Evolutionary conservation across 2,797 vertebrate genomes (phyloP), one percentile per base, ranked within the genome.

Genomic region (Moxostoma hubbsi): DNA sequence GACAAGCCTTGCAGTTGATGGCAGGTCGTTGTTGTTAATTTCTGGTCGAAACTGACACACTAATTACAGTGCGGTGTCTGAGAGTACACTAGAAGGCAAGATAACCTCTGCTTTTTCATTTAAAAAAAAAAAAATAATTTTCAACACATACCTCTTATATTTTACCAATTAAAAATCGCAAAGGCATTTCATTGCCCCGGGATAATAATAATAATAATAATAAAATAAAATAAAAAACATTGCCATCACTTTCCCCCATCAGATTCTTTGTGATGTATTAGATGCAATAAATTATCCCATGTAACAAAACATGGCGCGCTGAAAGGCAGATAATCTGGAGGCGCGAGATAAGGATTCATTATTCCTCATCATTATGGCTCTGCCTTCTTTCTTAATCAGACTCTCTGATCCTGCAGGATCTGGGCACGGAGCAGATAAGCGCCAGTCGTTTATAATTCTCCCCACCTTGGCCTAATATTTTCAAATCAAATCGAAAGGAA

Each of bases 241-340:
- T 84, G 95, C 96, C 96, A 97, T 97, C 96, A 95, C 95, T 96
- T 95, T 93, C 93, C 92, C 92, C 91, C 96, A 98, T 98, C 97
- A 97, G 96, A 97, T 98, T 98, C 97, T 98, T 98, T 99, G 97
- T 98, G 96, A 98, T 98, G 97, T 98, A 98, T 99, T 98, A 98
- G 97, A 98, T 99, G 97, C 97, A 99, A 98, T 99, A 98, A 98
- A 98, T 99, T 99, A 97, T 97, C 96, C 96, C 95, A 94, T 97
- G 96, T 96, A 98, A 98, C 97, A 98, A 99, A 98, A 99, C 96
- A 97, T 96, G 95, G 97, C 94, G 95, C 95, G 95, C 96, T 98
- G 97, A 98, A 99, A 99, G 96, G 97, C 96, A 96, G 97, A 98
- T 98, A 96, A 98, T 99, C 96, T 98, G 97, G 95, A 95, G 95